Percentiles rank a stretch among this genome's conserved stretches.
phyloP scores from a whole-genome alignment of 2,888 invertebrate genomes.

The Neoaliturus tenellus region DNA sequence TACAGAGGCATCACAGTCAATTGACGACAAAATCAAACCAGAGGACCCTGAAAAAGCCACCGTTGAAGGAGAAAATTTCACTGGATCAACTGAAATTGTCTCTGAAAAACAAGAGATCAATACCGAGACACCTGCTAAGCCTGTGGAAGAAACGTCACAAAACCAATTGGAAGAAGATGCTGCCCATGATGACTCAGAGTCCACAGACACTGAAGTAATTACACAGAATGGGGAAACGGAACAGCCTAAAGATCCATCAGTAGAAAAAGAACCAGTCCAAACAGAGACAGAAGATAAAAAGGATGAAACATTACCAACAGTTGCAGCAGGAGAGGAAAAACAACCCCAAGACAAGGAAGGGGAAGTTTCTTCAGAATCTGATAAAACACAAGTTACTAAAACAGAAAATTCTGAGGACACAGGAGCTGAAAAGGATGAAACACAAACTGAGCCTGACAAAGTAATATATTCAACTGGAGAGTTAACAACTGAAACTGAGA shows the following conservation, averaged over 20 bases:
- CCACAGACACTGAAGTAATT: neutral
- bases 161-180: neutral
- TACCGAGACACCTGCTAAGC: conserved; percentile 25
- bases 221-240: neutral
- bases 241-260: neutral
- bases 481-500: neutral
- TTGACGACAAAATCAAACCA: neutral
- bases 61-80: conserved; percentile 58
- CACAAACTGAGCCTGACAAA: neutral
- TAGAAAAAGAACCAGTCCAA: neutral
- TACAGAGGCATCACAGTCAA: neutral
- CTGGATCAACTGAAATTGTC: conserved; percentile 58
- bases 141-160: neutral
- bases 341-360: neutral
- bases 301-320: neutral
- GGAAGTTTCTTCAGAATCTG: too few relatives aligned
- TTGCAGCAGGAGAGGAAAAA: neutral
- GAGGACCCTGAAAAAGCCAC: conserved; percentile 17
- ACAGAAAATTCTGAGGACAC: neutral
- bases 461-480: neutral
- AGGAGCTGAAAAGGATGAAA: neutral
- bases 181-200: neutral
- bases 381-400: too few relatives aligned
- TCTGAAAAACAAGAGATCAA: conserved; percentile 22
- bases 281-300: neutral